Evolutionary conservation across 2,888 invertebrate genomes (phyloP).

Genomic region (Thymelicus sylvestris): DNA sequence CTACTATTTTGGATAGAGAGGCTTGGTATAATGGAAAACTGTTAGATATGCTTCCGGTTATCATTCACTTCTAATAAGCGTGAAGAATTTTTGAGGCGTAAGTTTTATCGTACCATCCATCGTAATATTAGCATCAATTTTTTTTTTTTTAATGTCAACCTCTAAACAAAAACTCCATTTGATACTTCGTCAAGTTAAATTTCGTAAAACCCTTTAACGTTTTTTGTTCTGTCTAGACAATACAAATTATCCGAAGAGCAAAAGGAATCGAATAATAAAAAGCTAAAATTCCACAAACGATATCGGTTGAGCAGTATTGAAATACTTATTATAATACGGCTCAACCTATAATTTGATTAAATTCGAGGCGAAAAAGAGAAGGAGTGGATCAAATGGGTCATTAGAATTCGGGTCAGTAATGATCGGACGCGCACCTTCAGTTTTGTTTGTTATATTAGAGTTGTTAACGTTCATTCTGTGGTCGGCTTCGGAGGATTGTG

Average conservation of each 20-base stretch:
- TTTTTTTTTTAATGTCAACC: not conserved
- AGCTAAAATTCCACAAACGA: conserved; percentile 79
- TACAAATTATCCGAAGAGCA: conserved; percentile 72
- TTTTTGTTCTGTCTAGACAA: conserved; percentile 75
- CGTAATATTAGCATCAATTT: not conserved
- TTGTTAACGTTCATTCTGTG: conserved; percentile 61
- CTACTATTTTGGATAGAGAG: conserved; percentile 65
- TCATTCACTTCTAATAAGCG: conserved; percentile 67
- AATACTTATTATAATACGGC: conserved; percentile 78
- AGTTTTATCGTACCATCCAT: not conserved
- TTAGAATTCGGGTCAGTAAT: conserved; percentile 82
- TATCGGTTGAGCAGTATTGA: conserved; percentile 78
- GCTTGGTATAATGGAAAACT: conserved; percentile 72
- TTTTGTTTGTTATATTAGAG: conserved; percentile 76
- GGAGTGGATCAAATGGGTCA: conserved; percentile 76
- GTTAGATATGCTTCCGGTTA: conserved; percentile 65
- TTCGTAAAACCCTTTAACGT: conserved; percentile 51
- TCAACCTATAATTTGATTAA: conserved; percentile 85
- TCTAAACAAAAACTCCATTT: not conserved
- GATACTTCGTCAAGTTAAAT: not conserved
- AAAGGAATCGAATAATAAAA: conserved; percentile 79
- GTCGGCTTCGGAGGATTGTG: conserved; percentile 17
- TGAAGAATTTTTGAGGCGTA: conserved; percentile 44
- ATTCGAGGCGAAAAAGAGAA: conserved; percentile 77
- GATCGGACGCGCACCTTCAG: conserved; percentile 68